Percentiles rank a stretch among this genome's conserved stretches.
Evolutionary conservation across 1,140 invertebrate genomes (phyloP).

Genomic region (Heterodera schachtii): DNA sequence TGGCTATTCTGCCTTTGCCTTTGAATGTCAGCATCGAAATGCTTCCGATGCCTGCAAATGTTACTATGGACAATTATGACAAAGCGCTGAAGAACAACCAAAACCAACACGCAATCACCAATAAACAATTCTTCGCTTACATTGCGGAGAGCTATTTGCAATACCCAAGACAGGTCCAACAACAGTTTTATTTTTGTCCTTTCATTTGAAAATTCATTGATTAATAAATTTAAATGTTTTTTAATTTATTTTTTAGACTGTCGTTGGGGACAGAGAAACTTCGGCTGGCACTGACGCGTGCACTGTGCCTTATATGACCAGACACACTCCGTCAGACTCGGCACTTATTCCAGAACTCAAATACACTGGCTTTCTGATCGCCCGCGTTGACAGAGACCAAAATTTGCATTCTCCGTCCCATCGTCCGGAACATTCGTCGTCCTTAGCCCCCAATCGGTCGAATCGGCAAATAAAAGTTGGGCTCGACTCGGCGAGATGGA

Average conservation of each 20-base stretch:
- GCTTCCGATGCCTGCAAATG: slow-evolving; percentile 49
- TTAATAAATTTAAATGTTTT: too few species aligned
- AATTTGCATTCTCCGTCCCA: slow-evolving; percentile 8
- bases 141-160: slow-evolving; percentile 61
- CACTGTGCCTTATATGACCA: slow-evolving; percentile 58
- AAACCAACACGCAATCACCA: slow-evolving; percentile 33
- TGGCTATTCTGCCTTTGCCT: slow-evolving; percentile 59
- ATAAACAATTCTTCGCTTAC: slow-evolving; percentile 60
- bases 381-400: slow-evolving; percentile 59
- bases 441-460: slow-evolving; percentile 10
- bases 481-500: slow-evolving; percentile 9
- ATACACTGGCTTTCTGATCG: slow-evolving; percentile 64
- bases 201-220: too few species aligned
- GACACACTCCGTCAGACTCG: slow-evolving; percentile 58
- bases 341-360: slow-evolving; percentile 56
- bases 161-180: slow-evolving; percentile 44
- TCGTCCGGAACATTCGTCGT: neutral
- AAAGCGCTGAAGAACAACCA: slow-evolving; percentile 60
- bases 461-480: slow-evolving; percentile 2
- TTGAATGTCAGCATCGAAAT: slow-evolving; percentile 54
- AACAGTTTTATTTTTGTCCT: too few species aligned
- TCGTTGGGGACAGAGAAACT: slow-evolving; percentile 56
- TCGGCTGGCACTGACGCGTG: slow-evolving; percentile 51
- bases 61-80: slow-evolving; percentile 59
- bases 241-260: slow-evolving; percentile 36